phyloP scores from a whole-genome alignment of 2,797 vertebrate genomes.

The Lateolabrax maculatus region DNA sequence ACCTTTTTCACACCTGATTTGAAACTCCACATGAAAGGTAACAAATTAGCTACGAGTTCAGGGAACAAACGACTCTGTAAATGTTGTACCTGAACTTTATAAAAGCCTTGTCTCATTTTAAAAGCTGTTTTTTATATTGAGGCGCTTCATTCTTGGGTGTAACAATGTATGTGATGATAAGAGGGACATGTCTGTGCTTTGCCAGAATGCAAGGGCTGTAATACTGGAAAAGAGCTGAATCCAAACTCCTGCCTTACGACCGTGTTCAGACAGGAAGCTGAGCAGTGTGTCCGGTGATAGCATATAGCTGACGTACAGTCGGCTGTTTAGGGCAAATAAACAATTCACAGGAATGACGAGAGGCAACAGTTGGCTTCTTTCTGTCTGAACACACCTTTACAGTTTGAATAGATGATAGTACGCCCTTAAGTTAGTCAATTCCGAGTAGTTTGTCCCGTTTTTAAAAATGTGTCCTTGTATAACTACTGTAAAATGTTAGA shows the following conservation, averaged over 20 bases:
- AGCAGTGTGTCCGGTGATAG: background rate
- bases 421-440: slow-evolving; percentile 22
- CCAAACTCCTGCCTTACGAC: slow-evolving; percentile 71
- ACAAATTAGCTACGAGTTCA: background rate
- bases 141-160: slow-evolving; percentile 9
- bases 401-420: slow-evolving; percentile 27
- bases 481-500: slow-evolving; percentile 56
- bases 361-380: background rate
- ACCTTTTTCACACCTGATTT: background rate
- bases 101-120: slow-evolving; percentile 8
- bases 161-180: background rate
- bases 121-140: background rate
- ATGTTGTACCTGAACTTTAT: slow-evolving; percentile 4
- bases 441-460: slow-evolving; percentile 43
- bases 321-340: background rate
- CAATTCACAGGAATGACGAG: background rate
- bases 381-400: slow-evolving; percentile 30
- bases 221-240: slow-evolving; percentile 48
- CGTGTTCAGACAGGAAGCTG: slow-evolving; percentile 19
- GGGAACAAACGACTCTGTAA: background rate
- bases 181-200: slow-evolving; percentile 10
- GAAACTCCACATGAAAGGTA: background rate
- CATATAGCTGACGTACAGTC: no score
- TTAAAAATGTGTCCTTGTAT: slow-evolving; percentile 61
- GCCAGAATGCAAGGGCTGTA: slow-evolving; percentile 42